phyloP scores from a whole-genome alignment of 2,888 invertebrate genomes.

The Troides aeacus region DNA sequence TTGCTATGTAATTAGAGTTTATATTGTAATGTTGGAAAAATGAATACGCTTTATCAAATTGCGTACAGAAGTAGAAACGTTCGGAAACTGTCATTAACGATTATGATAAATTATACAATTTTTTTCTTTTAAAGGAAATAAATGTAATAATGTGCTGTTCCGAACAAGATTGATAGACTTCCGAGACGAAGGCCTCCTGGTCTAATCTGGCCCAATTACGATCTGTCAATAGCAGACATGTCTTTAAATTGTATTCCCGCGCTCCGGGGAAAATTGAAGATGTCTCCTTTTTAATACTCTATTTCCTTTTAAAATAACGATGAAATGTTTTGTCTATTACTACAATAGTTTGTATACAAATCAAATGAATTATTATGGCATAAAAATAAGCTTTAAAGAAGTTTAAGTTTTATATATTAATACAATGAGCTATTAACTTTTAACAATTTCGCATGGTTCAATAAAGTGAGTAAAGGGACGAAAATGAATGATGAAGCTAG shows the following conservation, averaged over 20 bases:
- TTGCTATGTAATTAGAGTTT: background rate
- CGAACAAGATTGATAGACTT: constrained; percentile 21
- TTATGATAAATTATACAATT: constrained; percentile 1
- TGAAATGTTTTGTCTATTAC: no score
- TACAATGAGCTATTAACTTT: no score
- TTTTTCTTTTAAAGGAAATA: background rate
- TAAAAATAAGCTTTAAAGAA: no score
- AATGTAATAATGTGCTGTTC: constrained; percentile 5
- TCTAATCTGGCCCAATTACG: constrained; percentile 18
- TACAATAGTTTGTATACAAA: no score
- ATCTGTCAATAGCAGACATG: constrained; percentile 25
- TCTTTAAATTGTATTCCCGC: constrained; percentile 13
- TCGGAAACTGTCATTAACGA: background rate
- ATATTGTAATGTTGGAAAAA: background rate
- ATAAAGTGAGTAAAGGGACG: no score
- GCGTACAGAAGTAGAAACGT: background rate
- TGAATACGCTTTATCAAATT: background rate
- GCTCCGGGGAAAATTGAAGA: background rate
- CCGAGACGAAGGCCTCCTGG: constrained; percentile 4
- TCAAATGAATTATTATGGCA: no score
- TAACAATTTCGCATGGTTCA: no score
- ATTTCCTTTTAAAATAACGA: background rate
- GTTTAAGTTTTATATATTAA: no score
- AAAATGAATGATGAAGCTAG: no score
- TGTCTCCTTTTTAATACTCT: background rate